Conservation (phyloP, 2,888 invertebrate species). For the Napeogenes inachia region DNA sequence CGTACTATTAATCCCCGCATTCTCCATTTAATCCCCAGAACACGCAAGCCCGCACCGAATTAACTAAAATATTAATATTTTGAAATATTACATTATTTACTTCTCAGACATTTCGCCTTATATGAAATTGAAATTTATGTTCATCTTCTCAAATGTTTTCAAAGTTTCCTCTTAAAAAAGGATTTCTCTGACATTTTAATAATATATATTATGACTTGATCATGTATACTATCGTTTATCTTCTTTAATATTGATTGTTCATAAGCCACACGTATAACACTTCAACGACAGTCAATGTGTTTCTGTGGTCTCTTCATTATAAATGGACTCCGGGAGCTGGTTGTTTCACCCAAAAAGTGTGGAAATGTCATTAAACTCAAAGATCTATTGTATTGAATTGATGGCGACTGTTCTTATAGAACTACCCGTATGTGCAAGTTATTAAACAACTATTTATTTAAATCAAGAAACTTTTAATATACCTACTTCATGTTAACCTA, state of each 20-base stretch:
- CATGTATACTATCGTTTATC: too few species aligned
- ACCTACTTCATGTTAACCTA: too few species aligned
- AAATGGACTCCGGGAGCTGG: conserved; percentile 44
- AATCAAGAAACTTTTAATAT: not conserved
- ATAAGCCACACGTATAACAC: not conserved
- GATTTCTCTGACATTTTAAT: too few species aligned
- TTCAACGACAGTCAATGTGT: conserved; percentile 11
- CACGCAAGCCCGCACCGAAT: conserved; percentile 66
- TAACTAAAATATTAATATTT: conserved; percentile 39
- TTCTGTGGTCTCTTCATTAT: conserved; percentile 30
- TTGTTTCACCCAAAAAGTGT: conserved; percentile 39
- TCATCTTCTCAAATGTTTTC: too few species aligned
- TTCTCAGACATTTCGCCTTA: too few species aligned
- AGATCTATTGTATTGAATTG: conserved; percentile 38
- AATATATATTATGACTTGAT: too few species aligned
- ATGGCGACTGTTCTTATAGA: conserved; percentile 44
- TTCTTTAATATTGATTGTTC: too few species aligned
- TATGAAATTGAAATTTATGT: too few species aligned
- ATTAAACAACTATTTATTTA: conserved; percentile 1
- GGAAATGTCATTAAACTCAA: conserved; percentile 46
- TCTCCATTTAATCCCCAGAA: conserved; percentile 51
- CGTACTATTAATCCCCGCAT: conserved; percentile 55
- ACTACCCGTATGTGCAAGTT: conserved; percentile 18
- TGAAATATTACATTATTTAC: conserved; percentile 38
- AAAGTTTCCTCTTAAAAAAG: too few species aligned